phyloP scores from a whole-genome alignment of 2,797 vertebrate species.

The Aulostomus chinensis region DNA sequence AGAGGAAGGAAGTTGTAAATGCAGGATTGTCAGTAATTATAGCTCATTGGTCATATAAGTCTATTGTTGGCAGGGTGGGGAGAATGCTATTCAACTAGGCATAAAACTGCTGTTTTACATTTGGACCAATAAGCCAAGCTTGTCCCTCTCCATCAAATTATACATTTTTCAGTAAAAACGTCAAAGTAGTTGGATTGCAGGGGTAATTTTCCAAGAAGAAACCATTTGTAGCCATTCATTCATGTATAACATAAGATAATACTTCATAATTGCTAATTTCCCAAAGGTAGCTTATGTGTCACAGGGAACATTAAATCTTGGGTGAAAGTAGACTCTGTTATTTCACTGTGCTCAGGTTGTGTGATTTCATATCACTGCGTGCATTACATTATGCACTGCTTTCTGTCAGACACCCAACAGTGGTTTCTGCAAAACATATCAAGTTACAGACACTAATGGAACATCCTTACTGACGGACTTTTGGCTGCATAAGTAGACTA shows the following conservation, averaged over 20 bases:
- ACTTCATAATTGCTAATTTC: constrained; percentile 3
- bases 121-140: constrained; percentile 40
- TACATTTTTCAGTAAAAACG: constrained; percentile 31
- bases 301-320: too few species aligned
- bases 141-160: constrained; percentile 36
- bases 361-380: background rate
- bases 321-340: background rate
- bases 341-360: background rate
- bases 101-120: constrained; percentile 42
- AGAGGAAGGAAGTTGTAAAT: constrained; percentile 33
- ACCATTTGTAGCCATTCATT: constrained; percentile 2
- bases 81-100: constrained; percentile 24
- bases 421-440: background rate
- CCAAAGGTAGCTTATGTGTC: too few species aligned
- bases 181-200: constrained; percentile 1
- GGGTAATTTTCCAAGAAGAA: background rate
- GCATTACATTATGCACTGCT: background rate
- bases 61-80: constrained; percentile 28
- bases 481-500: too few species aligned
- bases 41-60: constrained; percentile 48
- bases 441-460: background rate
- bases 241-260: constrained; percentile 1
- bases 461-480: background rate
- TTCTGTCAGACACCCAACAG: background rate
- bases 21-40: constrained; percentile 56